These are phyloP conservation scores for Stomatorhinus walkeri DNA, from an alignment of 2,797 vertebrate species.

Conservation along the genomic window DNA sequence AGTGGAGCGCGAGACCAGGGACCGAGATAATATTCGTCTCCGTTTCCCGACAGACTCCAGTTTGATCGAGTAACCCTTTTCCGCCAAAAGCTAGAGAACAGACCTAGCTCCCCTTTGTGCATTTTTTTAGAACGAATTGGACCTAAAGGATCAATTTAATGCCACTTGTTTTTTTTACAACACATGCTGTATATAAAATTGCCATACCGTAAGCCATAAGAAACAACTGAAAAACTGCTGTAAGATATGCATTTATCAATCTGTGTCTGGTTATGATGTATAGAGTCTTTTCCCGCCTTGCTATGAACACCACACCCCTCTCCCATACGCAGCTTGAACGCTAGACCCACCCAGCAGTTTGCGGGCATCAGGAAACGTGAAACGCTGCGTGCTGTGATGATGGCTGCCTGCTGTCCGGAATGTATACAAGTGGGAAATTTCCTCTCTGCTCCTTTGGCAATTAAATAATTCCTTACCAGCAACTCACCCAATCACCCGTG, in stretches of 20 bases:
- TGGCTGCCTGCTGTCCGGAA: slow-evolving; percentile 50
- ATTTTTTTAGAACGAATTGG: slow-evolving; percentile 16
- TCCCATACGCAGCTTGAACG: slow-evolving; percentile 55
- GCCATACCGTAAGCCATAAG: slow-evolving; percentile 34
- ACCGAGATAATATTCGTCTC: background rate
- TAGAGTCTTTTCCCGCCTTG: slow-evolving; percentile 37
- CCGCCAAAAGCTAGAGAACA: slow-evolving; percentile 40
- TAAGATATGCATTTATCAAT: slow-evolving; percentile 59
- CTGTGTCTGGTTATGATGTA: slow-evolving; percentile 54
- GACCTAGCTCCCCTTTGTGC: slow-evolving; percentile 5
- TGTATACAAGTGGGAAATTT: slow-evolving; percentile 39
- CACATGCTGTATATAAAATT: slow-evolving; percentile 33
- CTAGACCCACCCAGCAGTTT: slow-evolving; percentile 50
- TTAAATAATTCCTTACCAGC: slow-evolving; percentile 37
- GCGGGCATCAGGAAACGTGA: slow-evolving; percentile 33
- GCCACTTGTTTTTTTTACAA: slow-evolving; percentile 38
- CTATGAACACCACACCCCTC: slow-evolving; percentile 48
- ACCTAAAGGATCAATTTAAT: slow-evolving; percentile 34
- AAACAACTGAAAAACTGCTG: slow-evolving; percentile 39
- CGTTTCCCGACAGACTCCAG: background rate
- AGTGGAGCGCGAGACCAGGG: slow-evolving; percentile 12
- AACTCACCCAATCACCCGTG: slow-evolving; percentile 37
- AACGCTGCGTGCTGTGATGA: slow-evolving; percentile 60
- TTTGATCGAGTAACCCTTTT: background rate
- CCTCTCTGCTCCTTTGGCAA: slow-evolving; percentile 25